A percentile compares a stretch with the other conserved stretches of the same genome.
phyloP scores from a whole-genome alignment of 2,113 vertebrate genomes.

The Grantiella picta region DNA sequence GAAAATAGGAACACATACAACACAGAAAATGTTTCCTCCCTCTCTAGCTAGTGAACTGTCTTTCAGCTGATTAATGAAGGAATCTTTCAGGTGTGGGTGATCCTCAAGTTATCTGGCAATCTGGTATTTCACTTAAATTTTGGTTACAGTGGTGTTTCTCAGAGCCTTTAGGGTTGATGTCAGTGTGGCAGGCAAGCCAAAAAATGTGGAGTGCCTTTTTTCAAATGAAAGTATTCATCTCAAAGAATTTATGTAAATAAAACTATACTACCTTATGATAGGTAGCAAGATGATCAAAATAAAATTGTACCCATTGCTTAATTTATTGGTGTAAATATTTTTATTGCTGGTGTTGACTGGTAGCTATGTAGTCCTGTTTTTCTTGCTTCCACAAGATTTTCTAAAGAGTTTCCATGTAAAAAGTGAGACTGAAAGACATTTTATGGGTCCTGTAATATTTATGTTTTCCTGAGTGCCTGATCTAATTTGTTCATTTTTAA shows the following conservation, averaged over 20 bases:
- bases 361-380: background rate
- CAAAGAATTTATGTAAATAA: background rate
- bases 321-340: background rate
- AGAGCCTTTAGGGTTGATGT: background rate
- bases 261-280: background rate
- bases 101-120: background rate
- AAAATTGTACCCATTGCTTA: background rate
- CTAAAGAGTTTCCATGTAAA: background rate
- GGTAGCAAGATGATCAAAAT: background rate
- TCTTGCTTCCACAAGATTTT: background rate
- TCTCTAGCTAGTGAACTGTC: background rate
- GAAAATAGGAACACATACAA: background rate
- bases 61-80: background rate
- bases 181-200: background rate
- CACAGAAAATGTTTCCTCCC: accelerated
- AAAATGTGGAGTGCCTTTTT: background rate
- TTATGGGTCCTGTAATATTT: background rate
- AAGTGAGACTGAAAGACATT: background rate
- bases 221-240: background rate
- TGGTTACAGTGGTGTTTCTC: background rate
- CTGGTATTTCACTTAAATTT: background rate
- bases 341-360: background rate
- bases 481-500: background rate
- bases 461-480: background rate
- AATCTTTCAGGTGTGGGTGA: background rate